These are phyloP conservation scores for Nilaparvata lugens DNA, from an alignment of 1,140 invertebrate species.

Conservation along the genomic window DNA sequence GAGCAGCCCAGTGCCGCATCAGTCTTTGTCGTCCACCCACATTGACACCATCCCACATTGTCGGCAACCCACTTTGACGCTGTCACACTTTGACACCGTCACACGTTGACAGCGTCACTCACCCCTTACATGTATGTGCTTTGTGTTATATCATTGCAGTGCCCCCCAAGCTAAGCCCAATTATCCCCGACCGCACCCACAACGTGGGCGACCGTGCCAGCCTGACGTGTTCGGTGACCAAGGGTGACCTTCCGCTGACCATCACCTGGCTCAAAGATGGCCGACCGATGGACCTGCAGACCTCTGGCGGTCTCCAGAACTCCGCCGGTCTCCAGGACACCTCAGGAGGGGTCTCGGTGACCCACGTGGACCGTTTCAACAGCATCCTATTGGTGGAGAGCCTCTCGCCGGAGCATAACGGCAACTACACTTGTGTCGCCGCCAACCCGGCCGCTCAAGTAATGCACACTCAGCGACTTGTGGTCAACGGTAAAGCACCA, in stretches of 20 bases:
- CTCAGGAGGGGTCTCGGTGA: slow-evolving; percentile 54
- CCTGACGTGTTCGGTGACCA: slow-evolving; percentile 65
- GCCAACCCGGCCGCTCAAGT: slow-evolving; percentile 61
- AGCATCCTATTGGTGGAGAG: slow-evolving; percentile 69
- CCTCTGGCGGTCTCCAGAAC: slow-evolving; percentile 6
- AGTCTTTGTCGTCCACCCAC: too few relatives aligned
- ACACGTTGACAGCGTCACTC: neutral
- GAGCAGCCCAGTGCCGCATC: too few relatives aligned
- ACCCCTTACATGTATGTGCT: neutral
- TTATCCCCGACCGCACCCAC: slow-evolving; percentile 57
- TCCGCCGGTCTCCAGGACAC: slow-evolving; percentile 41
- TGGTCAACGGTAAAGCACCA: slow-evolving; percentile 63
- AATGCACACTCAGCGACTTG: slow-evolving; percentile 59
- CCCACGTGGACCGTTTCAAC: slow-evolving; percentile 65
- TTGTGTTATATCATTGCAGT: slow-evolving; percentile 45
- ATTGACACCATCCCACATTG: too few relatives aligned
- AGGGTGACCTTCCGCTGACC: slow-evolving; percentile 64
- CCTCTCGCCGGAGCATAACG: slow-evolving; percentile 64
- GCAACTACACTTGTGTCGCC: slow-evolving; percentile 65
- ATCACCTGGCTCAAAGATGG: slow-evolving; percentile 71
- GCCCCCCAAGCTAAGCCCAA: slow-evolving; percentile 69
- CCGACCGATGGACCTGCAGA: slow-evolving; percentile 43
- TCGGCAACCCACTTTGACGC: too few relatives aligned
- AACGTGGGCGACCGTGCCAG: slow-evolving; percentile 68
- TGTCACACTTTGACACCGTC: too few relatives aligned